Conservation (phyloP, 1,140 invertebrate species). For the Cydia strobilella region DNA sequence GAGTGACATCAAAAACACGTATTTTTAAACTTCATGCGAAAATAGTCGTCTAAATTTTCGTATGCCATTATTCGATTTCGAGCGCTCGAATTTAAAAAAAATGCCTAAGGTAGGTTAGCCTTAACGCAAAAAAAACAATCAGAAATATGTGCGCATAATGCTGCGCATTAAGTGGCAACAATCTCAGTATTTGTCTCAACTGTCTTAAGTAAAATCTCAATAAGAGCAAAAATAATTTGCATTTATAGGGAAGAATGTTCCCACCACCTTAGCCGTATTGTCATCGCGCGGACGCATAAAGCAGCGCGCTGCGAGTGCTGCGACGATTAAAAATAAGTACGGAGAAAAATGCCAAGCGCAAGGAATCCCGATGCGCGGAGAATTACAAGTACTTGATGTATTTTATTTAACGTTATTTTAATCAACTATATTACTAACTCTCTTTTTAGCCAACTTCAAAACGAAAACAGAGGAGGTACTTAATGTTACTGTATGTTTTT, state of each 20-base stretch:
- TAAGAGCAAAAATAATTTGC: conserved; percentile 7
- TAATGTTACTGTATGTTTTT: too few relatives aligned
- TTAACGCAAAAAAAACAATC: too few relatives aligned
- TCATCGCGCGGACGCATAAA: conserved; percentile 11
- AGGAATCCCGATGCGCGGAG: background rate
- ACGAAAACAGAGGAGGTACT: too few relatives aligned
- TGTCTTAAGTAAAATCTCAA: background rate
- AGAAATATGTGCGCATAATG: background rate
- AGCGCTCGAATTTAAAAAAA: too few relatives aligned
- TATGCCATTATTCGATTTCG: too few relatives aligned
- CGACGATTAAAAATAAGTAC: conserved; percentile 21
- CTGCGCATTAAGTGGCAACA: background rate
- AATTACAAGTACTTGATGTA: background rate
- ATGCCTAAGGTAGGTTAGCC: too few relatives aligned
- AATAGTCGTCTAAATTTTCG: too few relatives aligned
- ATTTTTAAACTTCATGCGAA: too few relatives aligned
- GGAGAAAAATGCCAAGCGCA: background rate
- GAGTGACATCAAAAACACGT: too few relatives aligned
- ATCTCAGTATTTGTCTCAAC: background rate
- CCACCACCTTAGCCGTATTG: conserved; percentile 7
- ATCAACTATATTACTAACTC: background rate
- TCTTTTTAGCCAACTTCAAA: background rate
- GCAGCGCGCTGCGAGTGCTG: background rate
- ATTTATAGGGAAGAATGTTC: conserved; percentile 9
- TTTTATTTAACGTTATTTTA: background rate